Evolutionary conservation across 2,797 vertebrate genomes (phyloP).

Genomic region (Coreius guichenoti): DNA sequence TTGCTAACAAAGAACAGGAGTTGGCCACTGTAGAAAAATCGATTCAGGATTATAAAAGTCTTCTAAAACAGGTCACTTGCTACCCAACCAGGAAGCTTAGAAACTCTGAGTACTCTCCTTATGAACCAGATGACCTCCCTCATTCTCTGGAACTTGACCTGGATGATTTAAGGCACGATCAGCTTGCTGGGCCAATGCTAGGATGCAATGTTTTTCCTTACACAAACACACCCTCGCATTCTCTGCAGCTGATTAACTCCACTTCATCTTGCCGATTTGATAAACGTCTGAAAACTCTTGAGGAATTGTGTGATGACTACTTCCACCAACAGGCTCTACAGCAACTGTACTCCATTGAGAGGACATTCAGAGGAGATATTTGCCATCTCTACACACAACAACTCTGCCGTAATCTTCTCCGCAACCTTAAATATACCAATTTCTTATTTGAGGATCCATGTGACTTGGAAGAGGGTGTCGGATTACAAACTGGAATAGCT

Average conservation of each 20-base stretch:
- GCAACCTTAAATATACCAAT: conserved; percentile 82
- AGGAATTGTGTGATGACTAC: conserved; percentile 90
- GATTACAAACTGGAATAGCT: conserved; percentile 63
- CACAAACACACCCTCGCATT: conserved; percentile 66
- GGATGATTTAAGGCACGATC: conserved; percentile 38
- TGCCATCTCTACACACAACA: conserved; percentile 81
- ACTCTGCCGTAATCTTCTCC: conserved; percentile 78
- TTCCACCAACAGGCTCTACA: conserved; percentile 89
- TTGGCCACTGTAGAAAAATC: conserved; percentile 86
- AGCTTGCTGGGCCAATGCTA: conserved; percentile 46
- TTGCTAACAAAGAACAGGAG: conserved; percentile 84
- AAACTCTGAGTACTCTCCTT: conserved; percentile 82
- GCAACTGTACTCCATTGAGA: conserved; percentile 85
- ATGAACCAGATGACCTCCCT: conserved; percentile 71
- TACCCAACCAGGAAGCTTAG: conserved; percentile 91
- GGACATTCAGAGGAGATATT: conserved; percentile 84
- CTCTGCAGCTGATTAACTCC: conserved; percentile 82
- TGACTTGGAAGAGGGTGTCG: conserved; percentile 69
- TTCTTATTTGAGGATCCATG: conserved; percentile 89
- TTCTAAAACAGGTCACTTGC: conserved; percentile 90
- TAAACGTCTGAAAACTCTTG: conserved; percentile 86
- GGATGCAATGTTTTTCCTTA: conserved; percentile 17
- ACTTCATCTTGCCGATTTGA: conserved; percentile 84
- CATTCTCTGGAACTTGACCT: conserved; percentile 39
- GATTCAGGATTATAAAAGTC: conserved; percentile 87